Evolutionary conservation across 2,113 vertebrate genomes (phyloP).

Genomic region (Silurus meridionalis): DNA sequence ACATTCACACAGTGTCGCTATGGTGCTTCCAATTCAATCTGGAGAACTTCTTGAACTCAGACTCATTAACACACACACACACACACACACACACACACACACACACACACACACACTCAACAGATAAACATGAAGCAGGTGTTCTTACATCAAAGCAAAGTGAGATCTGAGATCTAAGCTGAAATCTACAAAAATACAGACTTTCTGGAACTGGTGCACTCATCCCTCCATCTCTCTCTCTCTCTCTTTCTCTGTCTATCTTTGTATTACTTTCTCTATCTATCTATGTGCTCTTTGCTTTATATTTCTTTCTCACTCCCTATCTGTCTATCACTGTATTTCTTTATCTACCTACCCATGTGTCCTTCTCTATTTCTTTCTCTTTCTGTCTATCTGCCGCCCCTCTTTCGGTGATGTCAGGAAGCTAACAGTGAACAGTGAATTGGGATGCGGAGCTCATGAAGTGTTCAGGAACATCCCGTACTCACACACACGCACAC

Average conservation of each 20-base stretch:
- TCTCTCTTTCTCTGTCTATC: background rate
- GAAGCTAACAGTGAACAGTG: background rate
- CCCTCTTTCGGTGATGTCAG: background rate
- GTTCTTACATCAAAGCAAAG: background rate
- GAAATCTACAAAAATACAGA: background rate
- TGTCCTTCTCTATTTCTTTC: background rate
- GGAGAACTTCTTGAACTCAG: constrained; percentile 17
- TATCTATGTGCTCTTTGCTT: too few species aligned
- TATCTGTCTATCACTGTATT: background rate
- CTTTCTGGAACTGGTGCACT: background rate
- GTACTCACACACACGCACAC: background rate
- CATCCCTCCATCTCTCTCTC: background rate
- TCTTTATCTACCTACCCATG: too few species aligned
- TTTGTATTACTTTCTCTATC: too few species aligned
- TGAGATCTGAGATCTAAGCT: background rate
- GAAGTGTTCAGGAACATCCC: background rate
- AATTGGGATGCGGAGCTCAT: background rate
- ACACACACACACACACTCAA: background rate
- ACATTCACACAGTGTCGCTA: constrained; percentile 37
- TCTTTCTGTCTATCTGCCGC: background rate
- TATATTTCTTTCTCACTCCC: too few species aligned
- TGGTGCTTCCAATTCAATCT: background rate
- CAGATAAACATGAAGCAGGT: background rate
- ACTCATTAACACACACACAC: background rate
- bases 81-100: constrained; percentile 24